These are phyloP conservation scores for Atherinosoma microstoma DNA, from an alignment of 2,797 vertebrate genomes.

Conservation along the genomic window DNA sequence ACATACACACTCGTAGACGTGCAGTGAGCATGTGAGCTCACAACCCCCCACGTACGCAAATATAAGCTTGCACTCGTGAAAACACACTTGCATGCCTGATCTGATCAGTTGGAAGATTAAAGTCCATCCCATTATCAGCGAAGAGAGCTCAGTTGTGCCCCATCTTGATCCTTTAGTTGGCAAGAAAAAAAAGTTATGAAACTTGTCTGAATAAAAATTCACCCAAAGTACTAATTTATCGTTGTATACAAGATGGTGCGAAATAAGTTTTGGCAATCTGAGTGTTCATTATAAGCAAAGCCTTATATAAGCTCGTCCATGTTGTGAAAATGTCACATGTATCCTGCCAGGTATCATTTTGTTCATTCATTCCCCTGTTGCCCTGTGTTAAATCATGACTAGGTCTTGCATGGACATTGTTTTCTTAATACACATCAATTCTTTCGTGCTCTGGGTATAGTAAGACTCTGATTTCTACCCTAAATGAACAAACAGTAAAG, in stretches of 20 bases:
- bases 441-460: background rate
- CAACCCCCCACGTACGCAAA: slow-evolving; percentile 38
- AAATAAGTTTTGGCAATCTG: slow-evolving; percentile 17
- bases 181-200: background rate
- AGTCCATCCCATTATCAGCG: slow-evolving; percentile 50
- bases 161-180: slow-evolving; percentile 13
- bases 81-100: slow-evolving; percentile 10
- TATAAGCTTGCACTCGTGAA: slow-evolving; percentile 44
- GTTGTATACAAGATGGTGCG: background rate
- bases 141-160: slow-evolving; percentile 22
- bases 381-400: background rate
- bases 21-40: slow-evolving; percentile 37
- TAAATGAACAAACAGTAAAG: slow-evolving; percentile 39
- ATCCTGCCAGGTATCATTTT: slow-evolving; percentile 18
- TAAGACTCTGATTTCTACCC: slow-evolving; percentile 20
- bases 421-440: background rate
- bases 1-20: slow-evolving; percentile 22
- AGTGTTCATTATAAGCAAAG: background rate
- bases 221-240: background rate
- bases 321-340: slow-evolving; percentile 3
- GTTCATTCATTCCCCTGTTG: slow-evolving; percentile 2
- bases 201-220: background rate
- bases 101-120: slow-evolving; percentile 43
- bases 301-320: background rate
- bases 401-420: background rate